These are phyloP conservation scores for Cheirogaleus medius DNA, from an alignment of 2,113 vertebrate genomes.

Conservation along the genomic window DNA sequence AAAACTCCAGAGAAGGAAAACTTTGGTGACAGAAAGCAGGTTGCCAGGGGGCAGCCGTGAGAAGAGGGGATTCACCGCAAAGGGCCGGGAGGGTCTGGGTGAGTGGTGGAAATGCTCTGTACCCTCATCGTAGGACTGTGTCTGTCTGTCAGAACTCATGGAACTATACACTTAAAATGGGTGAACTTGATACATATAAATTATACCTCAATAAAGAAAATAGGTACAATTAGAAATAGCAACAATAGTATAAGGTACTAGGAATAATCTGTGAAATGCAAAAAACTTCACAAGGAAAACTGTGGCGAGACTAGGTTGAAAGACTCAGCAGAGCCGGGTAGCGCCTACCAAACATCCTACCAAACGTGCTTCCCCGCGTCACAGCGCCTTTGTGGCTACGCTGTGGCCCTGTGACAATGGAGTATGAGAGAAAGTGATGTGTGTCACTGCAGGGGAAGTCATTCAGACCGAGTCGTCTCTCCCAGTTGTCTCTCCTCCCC, in stretches of 20 bases:
- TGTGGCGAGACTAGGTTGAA: neutral
- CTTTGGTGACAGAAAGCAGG: neutral
- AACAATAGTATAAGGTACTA: neutral
- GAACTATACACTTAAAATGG: neutral
- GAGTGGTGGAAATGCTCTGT: neutral
- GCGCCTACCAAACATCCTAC: neutral
- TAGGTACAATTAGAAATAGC: neutral
- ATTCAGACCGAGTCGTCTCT: neutral
- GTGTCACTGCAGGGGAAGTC: neutral
- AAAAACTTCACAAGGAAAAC: neutral
- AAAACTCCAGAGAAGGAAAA: slow-evolving; percentile 32
- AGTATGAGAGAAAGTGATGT: neutral
- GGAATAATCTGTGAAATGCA: neutral
- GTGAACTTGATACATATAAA: neutral
- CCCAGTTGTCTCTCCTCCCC: neutral
- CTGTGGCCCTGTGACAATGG: neutral
- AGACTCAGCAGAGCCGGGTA: neutral
- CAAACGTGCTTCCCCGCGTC: accelerated
- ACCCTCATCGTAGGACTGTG: neutral
- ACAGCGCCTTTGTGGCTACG: neutral
- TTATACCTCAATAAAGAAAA: neutral
- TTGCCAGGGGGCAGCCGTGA: neutral
- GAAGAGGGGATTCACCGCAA: neutral
- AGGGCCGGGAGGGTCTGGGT: neutral
- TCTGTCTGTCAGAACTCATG: neutral